phyloP scores from a whole-genome alignment of 2,113 vertebrate genomes.

The Aepyceros melampus region DNA sequence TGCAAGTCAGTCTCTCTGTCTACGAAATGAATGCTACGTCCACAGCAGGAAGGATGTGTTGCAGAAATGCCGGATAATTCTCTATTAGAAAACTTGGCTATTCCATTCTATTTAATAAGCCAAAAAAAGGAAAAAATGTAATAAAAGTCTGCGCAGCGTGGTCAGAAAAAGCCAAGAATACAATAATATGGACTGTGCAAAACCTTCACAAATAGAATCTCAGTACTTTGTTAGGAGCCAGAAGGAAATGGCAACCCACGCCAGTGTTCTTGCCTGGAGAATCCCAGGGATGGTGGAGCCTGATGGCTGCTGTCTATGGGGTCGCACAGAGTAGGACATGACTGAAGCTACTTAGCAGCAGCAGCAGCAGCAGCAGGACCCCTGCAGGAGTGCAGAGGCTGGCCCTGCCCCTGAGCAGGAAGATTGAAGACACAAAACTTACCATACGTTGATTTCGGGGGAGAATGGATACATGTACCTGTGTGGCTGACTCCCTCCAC shows the following conservation, averaged over 20 bases:
- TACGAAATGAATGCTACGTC: accelerated
- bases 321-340: too few species aligned
- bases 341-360: too few species aligned
- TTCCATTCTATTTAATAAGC: neutral
- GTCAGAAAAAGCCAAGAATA: neutral
- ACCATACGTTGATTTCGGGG: accelerated
- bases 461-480: neutral
- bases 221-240: neutral
- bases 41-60: neutral
- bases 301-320: too few species aligned
- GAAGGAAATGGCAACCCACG: too few species aligned
- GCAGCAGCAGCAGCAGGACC: too few species aligned
- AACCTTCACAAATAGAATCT: accelerated
- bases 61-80: neutral
- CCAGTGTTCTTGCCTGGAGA: too few species aligned
- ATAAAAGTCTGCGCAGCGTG: neutral
- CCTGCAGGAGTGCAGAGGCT: accelerated
- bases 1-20: too few species aligned
- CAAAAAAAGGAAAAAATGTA: neutral
- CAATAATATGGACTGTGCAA: neutral
- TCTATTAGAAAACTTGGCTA: neutral
- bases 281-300: too few species aligned
- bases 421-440: neutral
- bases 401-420: accelerated
- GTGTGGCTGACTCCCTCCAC: neutral